Evolutionary conservation across 1,140 invertebrate genomes (phyloP).

Genomic region (Latrodectus geometricus): DNA sequence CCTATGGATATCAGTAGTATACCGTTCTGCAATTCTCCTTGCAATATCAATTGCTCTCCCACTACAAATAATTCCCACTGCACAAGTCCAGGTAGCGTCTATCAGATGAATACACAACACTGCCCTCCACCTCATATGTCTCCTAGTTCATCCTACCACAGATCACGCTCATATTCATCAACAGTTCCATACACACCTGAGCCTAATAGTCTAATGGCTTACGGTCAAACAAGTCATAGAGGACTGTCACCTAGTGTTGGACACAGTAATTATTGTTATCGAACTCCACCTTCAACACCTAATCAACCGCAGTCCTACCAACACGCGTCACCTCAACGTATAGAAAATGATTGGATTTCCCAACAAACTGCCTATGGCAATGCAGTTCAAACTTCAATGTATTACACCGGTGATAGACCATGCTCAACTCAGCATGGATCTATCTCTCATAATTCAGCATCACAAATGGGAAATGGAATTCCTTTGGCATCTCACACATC

Average conservation of each 20-base stretch:
- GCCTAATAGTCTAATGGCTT: constrained; percentile 37
- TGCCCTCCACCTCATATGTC: constrained; percentile 55
- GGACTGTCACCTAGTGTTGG: constrained; percentile 39
- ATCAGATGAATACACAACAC: constrained; percentile 45
- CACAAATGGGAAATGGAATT: constrained; percentile 32
- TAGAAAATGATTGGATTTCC: constrained; percentile 59
- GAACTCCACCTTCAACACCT: constrained; percentile 51
- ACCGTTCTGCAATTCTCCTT: constrained; percentile 53
- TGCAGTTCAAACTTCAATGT: constrained; percentile 46
- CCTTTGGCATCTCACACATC: constrained; percentile 16
- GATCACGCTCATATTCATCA: constrained; percentile 43
- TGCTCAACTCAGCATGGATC: constrained; percentile 18
- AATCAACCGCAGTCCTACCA: constrained; percentile 50
- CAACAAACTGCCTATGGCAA: constrained; percentile 41
- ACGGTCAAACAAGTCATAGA: constrained; percentile 46
- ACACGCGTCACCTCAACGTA: constrained; percentile 40
- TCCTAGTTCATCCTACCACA: constrained; percentile 50
- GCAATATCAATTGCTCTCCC: constrained; percentile 51
- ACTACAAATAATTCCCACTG: constrained; percentile 26
- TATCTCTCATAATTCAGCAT: constrained; percentile 22
- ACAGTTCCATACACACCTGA: constrained; percentile 31
- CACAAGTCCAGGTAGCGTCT: constrained; percentile 51
- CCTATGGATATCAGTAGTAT: constrained; percentile 39
- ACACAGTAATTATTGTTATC: constrained; percentile 52
- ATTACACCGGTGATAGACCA: constrained; percentile 43